Evolutionary conservation across 1,140 invertebrate species (phyloP).

Genomic region (Dendrolimus punctatus): DNA sequence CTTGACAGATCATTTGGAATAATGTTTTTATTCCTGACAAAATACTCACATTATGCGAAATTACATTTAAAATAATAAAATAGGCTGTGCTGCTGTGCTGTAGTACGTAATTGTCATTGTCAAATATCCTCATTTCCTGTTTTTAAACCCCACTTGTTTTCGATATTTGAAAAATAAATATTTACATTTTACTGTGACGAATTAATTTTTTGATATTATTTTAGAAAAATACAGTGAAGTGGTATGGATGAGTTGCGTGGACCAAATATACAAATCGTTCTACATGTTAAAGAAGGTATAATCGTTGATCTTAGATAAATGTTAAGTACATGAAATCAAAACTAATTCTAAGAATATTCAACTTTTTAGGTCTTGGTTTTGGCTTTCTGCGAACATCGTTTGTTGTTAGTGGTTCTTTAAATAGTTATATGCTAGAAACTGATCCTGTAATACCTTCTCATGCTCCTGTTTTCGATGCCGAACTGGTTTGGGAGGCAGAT

Average conservation of each 20-base stretch:
- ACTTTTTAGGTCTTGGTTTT: slow-evolving; percentile 53
- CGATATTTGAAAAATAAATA: slow-evolving; percentile 3
- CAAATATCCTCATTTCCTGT: no score
- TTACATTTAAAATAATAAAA: no score
- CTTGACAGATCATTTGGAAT: no score
- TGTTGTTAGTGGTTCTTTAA: slow-evolving; percentile 55
- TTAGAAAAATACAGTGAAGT: slow-evolving; percentile 15
- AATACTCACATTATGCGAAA: no score
- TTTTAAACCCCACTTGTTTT: no score
- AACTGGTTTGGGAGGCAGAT: slow-evolving; percentile 64
- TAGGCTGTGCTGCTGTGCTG: no score
- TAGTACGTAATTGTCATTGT: no score
- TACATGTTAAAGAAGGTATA: slow-evolving; percentile 58
- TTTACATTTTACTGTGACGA: slow-evolving; percentile 27
- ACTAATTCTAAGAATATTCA: slow-evolving; percentile 4
- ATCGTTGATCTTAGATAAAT: no score
- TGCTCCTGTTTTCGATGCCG: slow-evolving; percentile 57
- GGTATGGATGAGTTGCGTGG: slow-evolving; percentile 57
- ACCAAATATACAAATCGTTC: slow-evolving; percentile 57
- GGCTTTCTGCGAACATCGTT: slow-evolving; percentile 53
- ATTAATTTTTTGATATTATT: slow-evolving; percentile 26
- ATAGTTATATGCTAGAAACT: slow-evolving; percentile 62
- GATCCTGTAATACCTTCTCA: slow-evolving; percentile 52
- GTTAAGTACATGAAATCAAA: no score
- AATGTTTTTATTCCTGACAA: no score